Conservation (phyloP, 2,113 vertebrate genomes). For the Apaloderma vittatum region DNA sequence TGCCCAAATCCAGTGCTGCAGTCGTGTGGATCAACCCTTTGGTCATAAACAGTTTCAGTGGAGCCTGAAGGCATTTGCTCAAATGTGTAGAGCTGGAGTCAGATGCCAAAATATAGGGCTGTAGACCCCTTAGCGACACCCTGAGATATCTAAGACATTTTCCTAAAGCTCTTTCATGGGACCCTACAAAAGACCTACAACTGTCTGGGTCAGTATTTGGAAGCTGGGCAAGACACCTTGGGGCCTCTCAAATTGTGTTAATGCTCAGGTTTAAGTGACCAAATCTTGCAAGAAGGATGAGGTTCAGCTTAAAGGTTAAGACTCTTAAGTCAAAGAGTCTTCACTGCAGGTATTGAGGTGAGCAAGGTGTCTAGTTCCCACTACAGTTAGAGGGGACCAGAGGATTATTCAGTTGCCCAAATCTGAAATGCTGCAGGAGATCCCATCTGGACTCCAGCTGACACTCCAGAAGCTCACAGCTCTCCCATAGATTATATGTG, state of each 20-base stretch:
- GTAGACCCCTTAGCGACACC: neutral
- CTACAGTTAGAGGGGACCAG: neutral
- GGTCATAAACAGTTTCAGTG: neutral
- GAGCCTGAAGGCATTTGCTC: neutral
- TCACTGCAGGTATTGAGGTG: neutral
- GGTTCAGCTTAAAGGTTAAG: neutral
- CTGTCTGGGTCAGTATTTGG: neutral
- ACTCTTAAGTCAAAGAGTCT: neutral
- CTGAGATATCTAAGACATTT: neutral
- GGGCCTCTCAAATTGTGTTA: neutral
- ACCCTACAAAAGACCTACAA: neutral
- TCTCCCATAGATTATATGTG: neutral
- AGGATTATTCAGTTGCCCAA: neutral
- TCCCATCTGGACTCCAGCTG: neutral
- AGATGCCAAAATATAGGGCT: neutral
- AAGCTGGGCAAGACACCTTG: neutral
- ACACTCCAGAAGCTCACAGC: neutral
- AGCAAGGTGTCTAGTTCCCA: neutral
- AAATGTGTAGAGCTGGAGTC: neutral
- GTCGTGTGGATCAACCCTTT: accelerated
- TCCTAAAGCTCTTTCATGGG: neutral
- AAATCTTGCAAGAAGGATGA: neutral
- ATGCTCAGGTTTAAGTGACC: neutral
- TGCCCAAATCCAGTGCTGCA: neutral
- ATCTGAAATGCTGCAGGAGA: neutral